These are phyloP conservation scores for Pionites leucogaster DNA, from an alignment of 2,113 vertebrate species.

Conservation along the genomic window DNA sequence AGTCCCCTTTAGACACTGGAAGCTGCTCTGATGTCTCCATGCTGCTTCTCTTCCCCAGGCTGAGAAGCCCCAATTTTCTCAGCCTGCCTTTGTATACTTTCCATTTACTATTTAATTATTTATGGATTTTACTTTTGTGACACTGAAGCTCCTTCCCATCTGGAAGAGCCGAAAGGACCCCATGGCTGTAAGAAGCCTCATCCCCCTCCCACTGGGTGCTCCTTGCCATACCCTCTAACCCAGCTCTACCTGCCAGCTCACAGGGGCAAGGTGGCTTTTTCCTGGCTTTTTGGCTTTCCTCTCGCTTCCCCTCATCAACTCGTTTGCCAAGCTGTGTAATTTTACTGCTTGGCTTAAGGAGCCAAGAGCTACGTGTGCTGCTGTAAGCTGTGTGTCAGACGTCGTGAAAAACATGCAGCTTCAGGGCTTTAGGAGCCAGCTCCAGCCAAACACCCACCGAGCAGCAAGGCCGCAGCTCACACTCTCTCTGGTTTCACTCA, in stretches of 20 bases:
- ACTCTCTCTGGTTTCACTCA: background rate
- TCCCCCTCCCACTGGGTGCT: background rate
- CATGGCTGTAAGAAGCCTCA: background rate
- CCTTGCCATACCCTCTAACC: background rate
- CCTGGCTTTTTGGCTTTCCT: conserved; percentile 10
- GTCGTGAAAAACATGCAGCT: background rate
- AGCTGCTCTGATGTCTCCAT: background rate
- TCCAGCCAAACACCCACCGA: background rate
- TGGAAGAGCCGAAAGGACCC: background rate
- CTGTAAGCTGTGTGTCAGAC: background rate
- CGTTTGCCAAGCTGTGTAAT: conserved; percentile 18
- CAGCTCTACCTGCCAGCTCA: background rate
- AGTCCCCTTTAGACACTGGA: background rate
- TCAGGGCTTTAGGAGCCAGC: conserved; percentile 14
- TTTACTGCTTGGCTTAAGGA: conserved; percentile 42
- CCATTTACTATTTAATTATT: background rate
- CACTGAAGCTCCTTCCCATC: background rate
- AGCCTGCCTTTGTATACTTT: background rate
- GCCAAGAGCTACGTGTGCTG: conserved; percentile 48
- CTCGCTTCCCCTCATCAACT: conserved; percentile 20
- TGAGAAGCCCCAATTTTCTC: background rate
- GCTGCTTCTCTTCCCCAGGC: background rate
- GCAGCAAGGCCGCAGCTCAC: background rate
- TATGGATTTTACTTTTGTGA: background rate
- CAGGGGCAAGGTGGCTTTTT: conserved; percentile 32